Conservation (phyloP, 2,888 invertebrate species). For the Sminthurinus aureus region DNA sequence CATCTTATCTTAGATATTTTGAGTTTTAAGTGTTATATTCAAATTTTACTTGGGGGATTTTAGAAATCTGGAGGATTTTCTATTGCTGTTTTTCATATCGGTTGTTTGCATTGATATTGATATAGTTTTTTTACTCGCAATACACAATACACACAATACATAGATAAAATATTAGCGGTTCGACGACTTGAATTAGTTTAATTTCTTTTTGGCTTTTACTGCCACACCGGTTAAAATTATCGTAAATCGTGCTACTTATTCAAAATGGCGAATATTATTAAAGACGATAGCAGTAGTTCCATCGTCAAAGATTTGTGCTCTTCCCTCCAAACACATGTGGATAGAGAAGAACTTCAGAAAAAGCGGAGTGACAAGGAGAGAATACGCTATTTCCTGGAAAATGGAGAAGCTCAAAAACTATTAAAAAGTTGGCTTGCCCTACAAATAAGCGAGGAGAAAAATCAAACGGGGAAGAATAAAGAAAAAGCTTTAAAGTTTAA, state of each 20-base stretch:
- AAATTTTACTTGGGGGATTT: no score
- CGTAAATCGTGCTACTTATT: background rate
- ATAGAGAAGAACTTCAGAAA: constrained; percentile 7
- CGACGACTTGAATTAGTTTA: no score
- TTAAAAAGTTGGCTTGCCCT: background rate
- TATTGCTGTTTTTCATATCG: no score
- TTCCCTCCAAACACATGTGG: constrained; percentile 13
- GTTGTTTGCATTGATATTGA: no score
- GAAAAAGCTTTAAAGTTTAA: constrained; percentile 33
- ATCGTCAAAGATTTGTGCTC: constrained; percentile 20
- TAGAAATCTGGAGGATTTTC: no score
- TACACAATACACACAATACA: no score
- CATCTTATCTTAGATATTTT: no score
- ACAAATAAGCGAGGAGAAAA: background rate
- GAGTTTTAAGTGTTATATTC: no score
- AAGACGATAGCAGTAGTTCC: background rate
- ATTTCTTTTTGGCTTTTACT: no score
- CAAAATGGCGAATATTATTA: background rate
- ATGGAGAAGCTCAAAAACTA: constrained; percentile 5
- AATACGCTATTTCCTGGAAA: constrained; percentile 12
- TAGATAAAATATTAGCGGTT: no score
- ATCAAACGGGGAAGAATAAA: constrained; percentile 28
- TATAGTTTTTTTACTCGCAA: no score
- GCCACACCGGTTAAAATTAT: background rate
- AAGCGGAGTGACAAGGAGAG: constrained; percentile 20